These are phyloP conservation scores for Antechinus flavipes DNA, from an alignment of 2,113 vertebrate species.

Conservation along the genomic window DNA sequence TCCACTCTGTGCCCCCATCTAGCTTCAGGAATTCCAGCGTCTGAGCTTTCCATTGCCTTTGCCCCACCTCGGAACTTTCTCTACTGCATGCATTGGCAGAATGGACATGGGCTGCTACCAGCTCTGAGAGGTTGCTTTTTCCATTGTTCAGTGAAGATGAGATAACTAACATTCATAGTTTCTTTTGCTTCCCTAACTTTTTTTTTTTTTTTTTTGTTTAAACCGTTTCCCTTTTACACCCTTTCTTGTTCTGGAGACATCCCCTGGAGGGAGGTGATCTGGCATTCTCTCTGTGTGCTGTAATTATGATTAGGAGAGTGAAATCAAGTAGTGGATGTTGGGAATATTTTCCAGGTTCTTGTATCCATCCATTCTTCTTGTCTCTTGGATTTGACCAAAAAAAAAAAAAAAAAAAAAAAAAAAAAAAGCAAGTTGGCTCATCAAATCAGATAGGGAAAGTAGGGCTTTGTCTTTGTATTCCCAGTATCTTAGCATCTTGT, in stretches of 20 bases:
- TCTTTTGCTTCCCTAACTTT: neutral
- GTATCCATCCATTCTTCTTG: neutral
- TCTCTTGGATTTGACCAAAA: neutral
- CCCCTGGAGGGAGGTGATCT: neutral
- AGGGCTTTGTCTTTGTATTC: neutral
- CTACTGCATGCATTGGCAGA: neutral
- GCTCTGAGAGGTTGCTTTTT: constrained; percentile 11
- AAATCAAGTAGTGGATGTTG: neutral
- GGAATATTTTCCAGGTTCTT: neutral
- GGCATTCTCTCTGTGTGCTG: neutral
- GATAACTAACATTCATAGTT: neutral
- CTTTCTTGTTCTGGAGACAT: constrained; percentile 8
- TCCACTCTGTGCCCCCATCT: constrained; percentile 6
- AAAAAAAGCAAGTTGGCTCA: neutral
- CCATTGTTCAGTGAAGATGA: neutral
- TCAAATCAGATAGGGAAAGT: neutral
- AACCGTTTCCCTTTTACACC: neutral
- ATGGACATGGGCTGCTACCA: neutral
- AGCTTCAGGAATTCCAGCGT: constrained; percentile 15
- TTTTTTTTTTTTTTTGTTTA: neutral
- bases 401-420: no score
- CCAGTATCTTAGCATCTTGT: neutral
- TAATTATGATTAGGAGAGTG: neutral
- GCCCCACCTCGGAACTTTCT: neutral
- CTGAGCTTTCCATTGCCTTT: neutral